A percentile compares a stretch with the other conserved stretches of the same genome.
Evolutionary conservation across 1,140 invertebrate genomes (phyloP).

Genomic region (Mactra quadrangularis): DNA sequence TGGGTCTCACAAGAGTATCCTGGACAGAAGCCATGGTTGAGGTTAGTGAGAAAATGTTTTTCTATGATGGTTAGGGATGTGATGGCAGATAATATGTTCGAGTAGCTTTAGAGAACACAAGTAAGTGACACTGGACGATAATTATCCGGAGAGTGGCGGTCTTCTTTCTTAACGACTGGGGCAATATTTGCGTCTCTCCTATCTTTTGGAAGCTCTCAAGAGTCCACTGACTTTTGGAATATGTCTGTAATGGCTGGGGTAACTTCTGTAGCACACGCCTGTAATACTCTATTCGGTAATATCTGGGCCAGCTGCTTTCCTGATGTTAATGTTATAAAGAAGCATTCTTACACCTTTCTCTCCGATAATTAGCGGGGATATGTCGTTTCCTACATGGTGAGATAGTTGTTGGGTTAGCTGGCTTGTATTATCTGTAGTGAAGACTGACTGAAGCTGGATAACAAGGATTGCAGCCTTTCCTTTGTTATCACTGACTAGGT

Average conservation of each 20-base stretch:
- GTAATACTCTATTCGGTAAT: too few species aligned
- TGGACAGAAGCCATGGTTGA: too few species aligned
- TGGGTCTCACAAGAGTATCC: too few species aligned
- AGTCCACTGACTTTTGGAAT: conserved; percentile 12
- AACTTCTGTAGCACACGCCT: too few species aligned
- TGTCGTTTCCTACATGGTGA: background rate
- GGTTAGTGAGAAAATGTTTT: too few species aligned
- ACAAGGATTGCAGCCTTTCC: too few species aligned
- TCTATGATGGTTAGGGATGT: too few species aligned
- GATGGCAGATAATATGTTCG: conserved; percentile 60
- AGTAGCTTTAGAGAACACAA: conserved; percentile 32
- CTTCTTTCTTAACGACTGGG: conserved; percentile 61
- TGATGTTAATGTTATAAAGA: background rate
- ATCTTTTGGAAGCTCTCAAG: background rate
- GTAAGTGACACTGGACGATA: conserved; percentile 44
- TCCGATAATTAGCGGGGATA: background rate
- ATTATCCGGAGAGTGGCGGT: conserved; percentile 26
- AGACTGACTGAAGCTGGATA: too few species aligned
- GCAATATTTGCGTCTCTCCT: conserved; percentile 56
- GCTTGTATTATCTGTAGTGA: too few species aligned
- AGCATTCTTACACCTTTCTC: conserved; percentile 8
- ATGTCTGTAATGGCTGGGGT: too few species aligned
- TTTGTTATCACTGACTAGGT: too few species aligned
- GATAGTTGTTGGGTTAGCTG: background rate
- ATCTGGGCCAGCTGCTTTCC: conserved; percentile 35